Percentiles rank a stretch among this genome's conserved stretches.
These are phyloP conservation scores for Diarsia mendica DNA, from an alignment of 2,888 invertebrate genomes.

Conservation along the genomic window DNA sequence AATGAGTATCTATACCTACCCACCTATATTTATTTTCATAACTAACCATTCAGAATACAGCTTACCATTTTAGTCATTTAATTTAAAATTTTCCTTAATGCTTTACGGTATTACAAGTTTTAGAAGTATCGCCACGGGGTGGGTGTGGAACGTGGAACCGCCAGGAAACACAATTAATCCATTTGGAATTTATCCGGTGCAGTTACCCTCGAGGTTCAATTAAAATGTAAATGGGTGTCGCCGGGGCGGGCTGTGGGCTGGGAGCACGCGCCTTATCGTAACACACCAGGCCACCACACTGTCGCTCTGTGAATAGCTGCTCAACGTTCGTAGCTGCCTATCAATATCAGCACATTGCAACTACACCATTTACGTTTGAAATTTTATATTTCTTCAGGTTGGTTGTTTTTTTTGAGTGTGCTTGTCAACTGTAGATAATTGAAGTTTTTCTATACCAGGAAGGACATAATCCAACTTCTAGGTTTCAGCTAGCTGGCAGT, in stretches of 20 bases:
- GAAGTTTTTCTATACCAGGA: not conserved
- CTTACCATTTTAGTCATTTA: not conserved
- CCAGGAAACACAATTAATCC: conserved; percentile 80
- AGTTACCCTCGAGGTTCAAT: conserved; percentile 80
- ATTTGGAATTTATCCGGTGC: conserved; percentile 81
- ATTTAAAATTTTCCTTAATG: conserved; percentile 22
- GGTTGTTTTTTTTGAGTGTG: not conserved
- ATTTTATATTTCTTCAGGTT: not conserved
- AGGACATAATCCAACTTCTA: not conserved
- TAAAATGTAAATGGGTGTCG: conserved; percentile 83
- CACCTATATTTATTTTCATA: not conserved
- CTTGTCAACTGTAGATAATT: not conserved
- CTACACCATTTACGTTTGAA: conserved; percentile 10
- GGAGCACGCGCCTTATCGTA: conserved; percentile 59
- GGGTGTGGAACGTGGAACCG: conserved; percentile 67
- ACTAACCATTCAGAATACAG: not conserved
- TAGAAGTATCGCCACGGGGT: conserved; percentile 49
- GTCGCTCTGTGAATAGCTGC: conserved; percentile 39
- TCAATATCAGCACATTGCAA: conserved; percentile 25
- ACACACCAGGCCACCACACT: conserved; percentile 57
- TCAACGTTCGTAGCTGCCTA: conserved; percentile 10
- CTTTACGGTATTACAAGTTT: conserved; percentile 51
- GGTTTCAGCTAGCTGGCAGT: not conserved
- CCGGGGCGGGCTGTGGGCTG: conserved; percentile 48
- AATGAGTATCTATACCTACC: not conserved